Conservation (phyloP, 2,888 invertebrate species). For the Geophilus truncorum region DNA sequence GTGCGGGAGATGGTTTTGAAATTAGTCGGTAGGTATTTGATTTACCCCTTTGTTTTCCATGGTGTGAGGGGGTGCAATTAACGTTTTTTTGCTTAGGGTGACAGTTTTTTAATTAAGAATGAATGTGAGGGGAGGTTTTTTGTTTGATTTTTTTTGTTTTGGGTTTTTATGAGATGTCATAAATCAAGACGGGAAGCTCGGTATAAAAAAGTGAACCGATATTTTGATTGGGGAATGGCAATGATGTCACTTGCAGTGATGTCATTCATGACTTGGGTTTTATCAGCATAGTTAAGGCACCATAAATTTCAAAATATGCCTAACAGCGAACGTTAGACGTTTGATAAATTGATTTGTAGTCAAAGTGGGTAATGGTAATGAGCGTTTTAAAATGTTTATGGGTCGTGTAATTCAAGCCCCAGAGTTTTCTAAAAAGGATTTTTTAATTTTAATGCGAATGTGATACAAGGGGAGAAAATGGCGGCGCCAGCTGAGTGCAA, state of each 20-base stretch:
- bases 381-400: neutral
- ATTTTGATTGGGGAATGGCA: neutral
- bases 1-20: neutral
- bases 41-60: neutral
- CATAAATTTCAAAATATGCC: too few relatives aligned
- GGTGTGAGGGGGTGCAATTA: neutral
- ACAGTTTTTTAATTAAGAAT: conserved; percentile 18
- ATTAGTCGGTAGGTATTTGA: neutral
- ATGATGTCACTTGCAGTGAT: neutral
- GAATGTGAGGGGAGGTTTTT: neutral
- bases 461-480: neutral
- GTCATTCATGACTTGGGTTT: neutral
- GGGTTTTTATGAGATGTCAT: neutral
- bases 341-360: neutral
- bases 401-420: neutral
- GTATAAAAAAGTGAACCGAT: neutral
- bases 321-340: neutral
- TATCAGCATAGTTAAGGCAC: neutral
- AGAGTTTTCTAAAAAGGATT: too few relatives aligned
- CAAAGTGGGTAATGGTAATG: neutral
- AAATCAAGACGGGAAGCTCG: conserved; percentile 1
- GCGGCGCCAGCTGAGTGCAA: conserved; percentile 8
- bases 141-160: neutral
- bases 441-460: neutral
- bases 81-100: conserved; percentile 1